phyloP scores from a whole-genome alignment of 2,888 invertebrate species.

The Lydus trimaculatus region DNA sequence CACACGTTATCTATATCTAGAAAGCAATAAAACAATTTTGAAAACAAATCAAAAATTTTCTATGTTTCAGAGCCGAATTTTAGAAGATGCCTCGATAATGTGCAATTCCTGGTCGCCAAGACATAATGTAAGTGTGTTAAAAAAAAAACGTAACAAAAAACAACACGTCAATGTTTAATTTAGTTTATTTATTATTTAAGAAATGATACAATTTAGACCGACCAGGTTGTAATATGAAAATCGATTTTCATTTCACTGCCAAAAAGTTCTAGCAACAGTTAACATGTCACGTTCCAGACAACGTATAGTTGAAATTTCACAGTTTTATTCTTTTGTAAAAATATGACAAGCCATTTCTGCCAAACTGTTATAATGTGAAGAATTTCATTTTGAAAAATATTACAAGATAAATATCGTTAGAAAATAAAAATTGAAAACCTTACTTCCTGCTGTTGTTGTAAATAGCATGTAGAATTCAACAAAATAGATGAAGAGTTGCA shows the following conservation, averaged over 20 bases:
- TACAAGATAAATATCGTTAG: background rate
- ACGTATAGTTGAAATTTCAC: background rate
- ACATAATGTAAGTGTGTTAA: slow-evolving; percentile 80
- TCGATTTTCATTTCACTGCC: background rate
- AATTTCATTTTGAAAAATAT: no score
- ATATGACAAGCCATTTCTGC: no score
- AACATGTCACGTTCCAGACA: background rate
- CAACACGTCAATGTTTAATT: background rate
- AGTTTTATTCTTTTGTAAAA: no score
- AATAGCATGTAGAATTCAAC: slow-evolving; percentile 15
- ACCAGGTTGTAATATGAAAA: background rate
- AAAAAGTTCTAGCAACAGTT: background rate
- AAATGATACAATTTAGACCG: background rate
- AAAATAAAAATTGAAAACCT: background rate
- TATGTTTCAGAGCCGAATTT: slow-evolving; percentile 83
- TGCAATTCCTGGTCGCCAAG: slow-evolving; percentile 92
- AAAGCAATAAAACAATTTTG: background rate
- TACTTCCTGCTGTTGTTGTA: no score
- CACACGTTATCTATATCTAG: slow-evolving; percentile 12
- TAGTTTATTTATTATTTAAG: background rate
- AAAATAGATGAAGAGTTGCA: slow-evolving; percentile 60
- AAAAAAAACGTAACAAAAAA: background rate
- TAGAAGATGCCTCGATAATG: slow-evolving; percentile 90
- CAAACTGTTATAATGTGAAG: no score
- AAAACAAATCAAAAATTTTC: slow-evolving; percentile 46